A percentile compares a stretch with the other conserved stretches of the same genome.
phyloP scores from a whole-genome alignment of 2,113 vertebrate species.

The Ardeotis arabs region DNA sequence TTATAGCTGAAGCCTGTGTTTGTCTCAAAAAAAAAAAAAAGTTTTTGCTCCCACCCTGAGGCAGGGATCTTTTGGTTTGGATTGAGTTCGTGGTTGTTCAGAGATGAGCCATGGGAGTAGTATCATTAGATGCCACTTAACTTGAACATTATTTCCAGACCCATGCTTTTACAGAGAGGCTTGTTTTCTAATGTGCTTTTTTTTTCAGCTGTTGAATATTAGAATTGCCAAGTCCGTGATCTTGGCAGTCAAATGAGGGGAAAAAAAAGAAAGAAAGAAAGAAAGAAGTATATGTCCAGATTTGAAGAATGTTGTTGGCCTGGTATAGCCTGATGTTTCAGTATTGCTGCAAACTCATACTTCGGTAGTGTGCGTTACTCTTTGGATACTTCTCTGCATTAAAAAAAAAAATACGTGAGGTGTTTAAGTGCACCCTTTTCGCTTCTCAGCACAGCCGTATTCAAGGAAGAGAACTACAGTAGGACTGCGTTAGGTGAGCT shows the following conservation, averaged over 20 bases:
- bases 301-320: conserved; percentile 38
- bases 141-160: background rate
- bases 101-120: background rate
- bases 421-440: background rate
- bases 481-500: background rate
- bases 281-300: background rate
- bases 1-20: background rate
- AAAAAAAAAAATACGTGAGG: fast-evolving
- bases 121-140: background rate
- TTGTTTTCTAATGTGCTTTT: background rate
- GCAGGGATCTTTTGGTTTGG: background rate
- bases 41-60: background rate
- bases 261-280: background rate
- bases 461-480: background rate
- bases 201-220: background rate
- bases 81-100: background rate
- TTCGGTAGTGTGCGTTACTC: background rate
- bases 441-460: background rate
- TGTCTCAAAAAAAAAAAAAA: background rate
- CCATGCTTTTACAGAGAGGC: background rate
- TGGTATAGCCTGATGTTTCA: conserved; percentile 35
- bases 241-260: background rate
- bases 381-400: background rate
- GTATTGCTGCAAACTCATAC: background rate
- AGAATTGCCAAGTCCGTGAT: background rate